Conservation (phyloP, 2,888 invertebrate genomes). For the Drosophila phalerata region DNA sequence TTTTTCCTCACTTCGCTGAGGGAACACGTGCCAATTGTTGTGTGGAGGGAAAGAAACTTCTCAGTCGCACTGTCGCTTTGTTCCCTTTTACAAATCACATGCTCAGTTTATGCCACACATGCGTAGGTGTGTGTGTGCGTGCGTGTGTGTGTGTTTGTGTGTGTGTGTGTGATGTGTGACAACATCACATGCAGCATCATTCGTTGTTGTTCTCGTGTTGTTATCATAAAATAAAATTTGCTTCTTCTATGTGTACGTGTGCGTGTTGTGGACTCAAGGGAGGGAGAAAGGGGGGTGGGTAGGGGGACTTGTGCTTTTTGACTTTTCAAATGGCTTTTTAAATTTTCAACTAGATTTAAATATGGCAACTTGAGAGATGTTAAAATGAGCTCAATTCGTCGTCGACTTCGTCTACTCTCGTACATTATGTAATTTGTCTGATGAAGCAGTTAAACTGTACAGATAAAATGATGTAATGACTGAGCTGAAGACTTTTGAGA, state of each 20-base stretch:
- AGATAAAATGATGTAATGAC: constrained; percentile 27
- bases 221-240: constrained; percentile 73
- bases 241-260: constrained; percentile 62
- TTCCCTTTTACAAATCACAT: constrained; percentile 70
- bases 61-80: constrained; percentile 52
- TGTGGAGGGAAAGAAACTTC: constrained; percentile 14
- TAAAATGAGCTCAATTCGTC: constrained; percentile 48
- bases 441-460: constrained; percentile 31
- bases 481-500: constrained; percentile 3
- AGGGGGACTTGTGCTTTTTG: constrained; percentile 46
- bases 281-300: rapidly evolving
- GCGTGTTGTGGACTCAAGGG: neutral
- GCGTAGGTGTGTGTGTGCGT: constrained; percentile 16
- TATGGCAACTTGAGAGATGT: constrained; percentile 46
- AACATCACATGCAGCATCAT: constrained; percentile 51
- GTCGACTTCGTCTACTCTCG: neutral
- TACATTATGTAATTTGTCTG: constrained; percentile 53
- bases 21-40: constrained; percentile 66
- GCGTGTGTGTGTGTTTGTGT: constrained; percentile 21
- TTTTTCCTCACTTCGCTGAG: constrained; percentile 17
- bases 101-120: constrained; percentile 58
- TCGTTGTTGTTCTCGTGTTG: constrained; percentile 45
- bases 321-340: constrained; percentile 43
- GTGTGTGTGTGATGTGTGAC: constrained; percentile 43
- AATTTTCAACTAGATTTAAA: constrained; percentile 60